phyloP scores from a whole-genome alignment of 2,797 vertebrate species.

The Hipposideros larvatus region DNA sequence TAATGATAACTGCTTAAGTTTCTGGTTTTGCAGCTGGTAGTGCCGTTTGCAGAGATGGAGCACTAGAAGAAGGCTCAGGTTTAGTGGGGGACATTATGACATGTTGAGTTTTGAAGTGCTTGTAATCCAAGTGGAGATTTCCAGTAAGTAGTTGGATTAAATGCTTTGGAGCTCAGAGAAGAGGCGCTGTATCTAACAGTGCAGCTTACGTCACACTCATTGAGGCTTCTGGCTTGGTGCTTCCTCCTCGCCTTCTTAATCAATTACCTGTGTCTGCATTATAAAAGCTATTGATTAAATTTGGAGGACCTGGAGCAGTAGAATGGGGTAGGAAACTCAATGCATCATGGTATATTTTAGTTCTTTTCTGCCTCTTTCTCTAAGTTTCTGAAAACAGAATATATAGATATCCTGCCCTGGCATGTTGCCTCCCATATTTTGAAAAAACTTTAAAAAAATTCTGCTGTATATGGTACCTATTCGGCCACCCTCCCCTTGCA shows the following conservation, averaged over 20 bases:
- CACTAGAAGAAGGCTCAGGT: not conserved
- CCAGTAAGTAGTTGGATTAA: not conserved
- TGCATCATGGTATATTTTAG: not conserved
- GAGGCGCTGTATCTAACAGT: not conserved
- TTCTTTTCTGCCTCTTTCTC: not conserved
- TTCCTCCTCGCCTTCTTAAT: not conserved
- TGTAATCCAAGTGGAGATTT: not conserved
- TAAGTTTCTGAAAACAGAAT: not conserved
- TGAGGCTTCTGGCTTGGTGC: not conserved
- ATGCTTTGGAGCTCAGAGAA: not conserved
- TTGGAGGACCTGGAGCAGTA: not conserved
- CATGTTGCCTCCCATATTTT: not conserved
- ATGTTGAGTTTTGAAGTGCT: not conserved
- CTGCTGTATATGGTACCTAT: not conserved
- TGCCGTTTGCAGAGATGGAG: not conserved
- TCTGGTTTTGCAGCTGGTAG: not conserved
- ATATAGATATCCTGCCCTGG: not conserved
- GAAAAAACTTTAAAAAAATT: slow-evolving; percentile 23
- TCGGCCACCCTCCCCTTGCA: not conserved
- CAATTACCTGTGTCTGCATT: not conserved
- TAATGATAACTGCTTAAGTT: not conserved
- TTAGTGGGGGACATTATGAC: not conserved
- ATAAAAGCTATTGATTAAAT: slow-evolving; percentile 2
- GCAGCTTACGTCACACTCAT: not conserved
- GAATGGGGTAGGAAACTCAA: not conserved